Base-by-base conservation (phyloP, 2,888 invertebrate genomes). In the Sarcophaga caerulescens region DNA sequence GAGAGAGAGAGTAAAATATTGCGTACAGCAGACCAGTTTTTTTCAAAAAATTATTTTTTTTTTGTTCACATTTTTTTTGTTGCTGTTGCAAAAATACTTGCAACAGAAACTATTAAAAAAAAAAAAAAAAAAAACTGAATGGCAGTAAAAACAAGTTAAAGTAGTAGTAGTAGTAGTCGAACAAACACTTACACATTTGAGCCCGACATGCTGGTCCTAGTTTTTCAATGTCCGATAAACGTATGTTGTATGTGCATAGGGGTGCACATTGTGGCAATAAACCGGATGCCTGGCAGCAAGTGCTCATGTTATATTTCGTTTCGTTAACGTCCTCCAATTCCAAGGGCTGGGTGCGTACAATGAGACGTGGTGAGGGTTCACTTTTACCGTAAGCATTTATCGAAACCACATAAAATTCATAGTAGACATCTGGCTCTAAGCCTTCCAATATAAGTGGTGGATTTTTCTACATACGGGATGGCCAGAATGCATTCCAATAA, bases 321-420 rank as follows among this genome's bases (percentile, higher is more conserved):
- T 95, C 94, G 87, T 94, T 93, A 57, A 84, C 87, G 52, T 91
- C 90, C 73, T 89, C 83, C 63, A 79, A 84, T 87, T 93, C 92
- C 60, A 90, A 88, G 47, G 91, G 89, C 89, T 95, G 95, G 0
- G 97, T 97, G 88, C 95, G 95, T 93, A 97, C 97, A 82, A 97
- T 95, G 63, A 97, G 94, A 87, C 97, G 94, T 3, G 96, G 95
- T 23, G 97, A 97, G 0, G 96, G 95, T 88, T 96, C 95, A 25
- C 97, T 96, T 17, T 96, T 95, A 0, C 97, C 97, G 89, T 97
- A 97, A 11, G 95, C 95, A 92, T 97, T 97, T 44, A 95, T 95
- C 0, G 97, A 97, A 89, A 96, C 96, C 60, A 97, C 95, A 91
- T 95, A 97, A 86, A 96, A 96, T 92, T 97, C 97, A 90, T 97